Percentiles rank a stretch among this genome's conserved stretches.
These are phyloP conservation scores for Drosophila sucinea DNA, from an alignment of 1,140 invertebrate genomes.

Conservation along the genomic window DNA sequence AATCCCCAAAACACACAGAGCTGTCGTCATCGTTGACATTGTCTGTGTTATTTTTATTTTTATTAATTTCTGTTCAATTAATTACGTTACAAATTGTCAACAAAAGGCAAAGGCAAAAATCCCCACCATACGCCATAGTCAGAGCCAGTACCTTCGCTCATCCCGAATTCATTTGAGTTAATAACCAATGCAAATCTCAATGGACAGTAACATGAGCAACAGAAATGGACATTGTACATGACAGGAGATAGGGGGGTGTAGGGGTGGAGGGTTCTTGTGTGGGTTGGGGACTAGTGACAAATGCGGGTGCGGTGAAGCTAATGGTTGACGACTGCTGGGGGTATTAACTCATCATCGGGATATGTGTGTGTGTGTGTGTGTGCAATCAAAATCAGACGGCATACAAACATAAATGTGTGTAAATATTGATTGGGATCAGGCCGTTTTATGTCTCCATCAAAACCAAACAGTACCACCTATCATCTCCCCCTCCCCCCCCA, in stretches of 20 bases:
- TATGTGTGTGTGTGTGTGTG: background rate
- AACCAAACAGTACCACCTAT: slow-evolving; percentile 1
- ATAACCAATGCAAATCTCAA: slow-evolving; percentile 75
- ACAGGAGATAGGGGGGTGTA: slow-evolving; percentile 37
- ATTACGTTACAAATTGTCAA: slow-evolving; percentile 78
- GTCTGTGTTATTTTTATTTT: slow-evolving; percentile 36
- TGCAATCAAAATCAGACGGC: slow-evolving; percentile 22
- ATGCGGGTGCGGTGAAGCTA: slow-evolving; percentile 34
- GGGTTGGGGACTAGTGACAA: background rate
- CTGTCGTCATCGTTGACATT: slow-evolving; percentile 59
- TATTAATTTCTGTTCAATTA: slow-evolving; percentile 77
- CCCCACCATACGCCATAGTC: slow-evolving; percentile 6
- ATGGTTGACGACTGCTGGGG: slow-evolving; percentile 55
- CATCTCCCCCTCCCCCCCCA: background rate
- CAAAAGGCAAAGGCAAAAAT: slow-evolving; percentile 30
- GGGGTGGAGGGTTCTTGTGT: slow-evolving; percentile 30
- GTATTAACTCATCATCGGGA: slow-evolving; percentile 70
- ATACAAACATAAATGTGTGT: slow-evolving; percentile 24
- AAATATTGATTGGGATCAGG: slow-evolving; percentile 20
- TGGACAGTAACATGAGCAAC: slow-evolving; percentile 52
- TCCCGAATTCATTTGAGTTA: slow-evolving; percentile 50
- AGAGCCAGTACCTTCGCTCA: slow-evolving; percentile 5
- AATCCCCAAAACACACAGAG: slow-evolving; percentile 51
- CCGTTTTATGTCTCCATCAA: slow-evolving; percentile 5
- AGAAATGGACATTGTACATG: slow-evolving; percentile 57